Base-by-base conservation (phyloP, 2,797 vertebrate species). In the Fringilla coelebs region DNA sequence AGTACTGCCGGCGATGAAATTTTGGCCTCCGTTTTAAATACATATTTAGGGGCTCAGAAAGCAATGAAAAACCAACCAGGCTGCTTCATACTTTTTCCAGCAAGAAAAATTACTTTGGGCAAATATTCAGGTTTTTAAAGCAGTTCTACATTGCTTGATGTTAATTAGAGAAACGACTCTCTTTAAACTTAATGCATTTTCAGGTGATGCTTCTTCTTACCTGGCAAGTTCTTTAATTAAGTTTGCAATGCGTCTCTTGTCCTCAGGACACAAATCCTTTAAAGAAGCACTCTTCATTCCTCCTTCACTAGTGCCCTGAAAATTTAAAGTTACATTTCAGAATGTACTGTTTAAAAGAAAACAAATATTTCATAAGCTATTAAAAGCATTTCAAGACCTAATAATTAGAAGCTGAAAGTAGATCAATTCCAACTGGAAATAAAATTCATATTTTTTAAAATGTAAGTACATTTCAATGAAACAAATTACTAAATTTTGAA, bases 151-250 rank as follows among this genome's bases (percentile, higher is more conserved):
- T 49, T 58, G 40, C 68, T 68, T 68, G 36, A 80, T 54, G 43
- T 87, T 94, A 90, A 95, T 93, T 94, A 93, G 58, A 93, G 60
- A 57, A 94, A 85, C 12, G 3, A 72, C 65, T 68, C 78, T 68
- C 55, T 70, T 91, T 85, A 92, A 55, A 91, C 83, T 78, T 68
- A 93, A 96, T 82, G 36, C 51, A 91, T 95, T 95, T 96, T 95
- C 78, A 97, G 65, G 66, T 88, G 76, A 89, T 41, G 43, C 36
- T 86, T 95, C 94, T 68, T 88, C 93, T 98, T 85, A 99, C 99
- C 99, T 99, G 92, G 99, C 99, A 93, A 99, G 98, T 97, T 99
- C 99, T 97, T 99, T 98, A 88, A 99, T 98, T 95, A 99, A 98
- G 97, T 99, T 99, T 65, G 99, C 99, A 96, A 99, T 99, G 87